These are phyloP conservation scores for Pristionchus pacificus DNA, from an alignment of 1,140 invertebrate species.

Conservation along the genomic window DNA sequence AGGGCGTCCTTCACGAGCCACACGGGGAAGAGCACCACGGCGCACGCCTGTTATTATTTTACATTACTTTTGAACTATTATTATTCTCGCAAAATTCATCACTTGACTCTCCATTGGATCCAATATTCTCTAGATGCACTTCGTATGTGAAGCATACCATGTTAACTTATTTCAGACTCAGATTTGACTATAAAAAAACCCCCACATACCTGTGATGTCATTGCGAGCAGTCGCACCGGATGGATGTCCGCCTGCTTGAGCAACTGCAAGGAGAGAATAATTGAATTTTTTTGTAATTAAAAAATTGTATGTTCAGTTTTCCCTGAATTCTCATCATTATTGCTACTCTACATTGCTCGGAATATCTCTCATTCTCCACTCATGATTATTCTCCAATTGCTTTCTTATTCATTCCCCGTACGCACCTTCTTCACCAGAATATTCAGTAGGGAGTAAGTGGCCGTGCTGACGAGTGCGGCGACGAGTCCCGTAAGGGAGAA, in stretches of 20 bases:
- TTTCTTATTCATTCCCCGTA: too few species aligned
- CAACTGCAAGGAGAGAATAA: conserved; percentile 67
- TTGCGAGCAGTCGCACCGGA: conserved; percentile 77
- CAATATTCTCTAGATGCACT: too few species aligned
- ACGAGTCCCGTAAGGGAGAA: conserved; percentile 81
- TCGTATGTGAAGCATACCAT: too few species aligned
- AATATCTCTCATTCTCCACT: too few species aligned
- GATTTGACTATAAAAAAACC: too few species aligned
- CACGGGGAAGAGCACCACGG: conserved; percentile 79
- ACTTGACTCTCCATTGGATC: too few species aligned
- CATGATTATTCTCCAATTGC: too few species aligned
- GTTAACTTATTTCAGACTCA: too few species aligned
- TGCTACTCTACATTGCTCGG: too few species aligned
- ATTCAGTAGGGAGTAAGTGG: conserved; percentile 85
- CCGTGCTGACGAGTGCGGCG: conserved; percentile 80
- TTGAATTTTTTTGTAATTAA: conserved; percentile 5
- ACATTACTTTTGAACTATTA: too few species aligned
- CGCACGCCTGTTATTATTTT: conserved; percentile 27
- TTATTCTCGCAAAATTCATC: too few species aligned
- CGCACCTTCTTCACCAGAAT: conserved; percentile 89
- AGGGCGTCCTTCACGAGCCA: conserved; percentile 75
- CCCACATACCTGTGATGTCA: conserved; percentile 76
- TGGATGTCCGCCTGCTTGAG: conserved; percentile 81
- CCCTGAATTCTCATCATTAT: too few species aligned
- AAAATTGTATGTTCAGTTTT: background rate